These are phyloP conservation scores for Choloepus hoffmanni DNA, from an alignment of 2,113 vertebrate genomes.

Conservation along the genomic window DNA sequence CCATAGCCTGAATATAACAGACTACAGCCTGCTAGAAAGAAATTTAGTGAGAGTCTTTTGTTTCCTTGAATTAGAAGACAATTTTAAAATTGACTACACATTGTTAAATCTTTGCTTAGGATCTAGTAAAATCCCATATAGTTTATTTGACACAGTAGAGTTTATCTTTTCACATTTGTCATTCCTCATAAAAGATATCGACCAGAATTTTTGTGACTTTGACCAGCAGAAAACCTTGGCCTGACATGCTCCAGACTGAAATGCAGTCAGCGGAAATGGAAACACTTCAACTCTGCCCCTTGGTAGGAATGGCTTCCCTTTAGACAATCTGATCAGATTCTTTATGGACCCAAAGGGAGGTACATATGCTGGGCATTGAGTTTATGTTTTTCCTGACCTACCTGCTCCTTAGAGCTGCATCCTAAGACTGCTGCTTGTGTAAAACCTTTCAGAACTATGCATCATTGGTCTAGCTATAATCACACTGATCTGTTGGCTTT, in stretches of 20 bases:
- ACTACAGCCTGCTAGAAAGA: background rate
- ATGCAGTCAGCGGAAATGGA: constrained; percentile 56
- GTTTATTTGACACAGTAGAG: constrained; percentile 68
- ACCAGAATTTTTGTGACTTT: constrained; percentile 79
- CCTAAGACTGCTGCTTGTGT: constrained; percentile 51
- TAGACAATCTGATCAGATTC: constrained; percentile 40
- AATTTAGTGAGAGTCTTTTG: constrained; percentile 46
- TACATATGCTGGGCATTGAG: constrained; percentile 34
- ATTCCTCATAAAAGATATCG: constrained; percentile 75
- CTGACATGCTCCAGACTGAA: constrained; percentile 59
- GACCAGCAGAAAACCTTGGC: constrained; percentile 74
- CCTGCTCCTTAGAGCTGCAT: constrained; percentile 68
- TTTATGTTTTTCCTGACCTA: constrained; percentile 75
- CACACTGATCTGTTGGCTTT: constrained; percentile 24
- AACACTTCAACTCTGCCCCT: constrained; percentile 43
- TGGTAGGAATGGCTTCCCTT: constrained; percentile 63
- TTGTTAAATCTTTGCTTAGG: constrained; percentile 75
- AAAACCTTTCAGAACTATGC: constrained; percentile 50
- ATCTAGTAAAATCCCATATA: constrained; percentile 63
- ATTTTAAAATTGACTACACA: constrained; percentile 64
- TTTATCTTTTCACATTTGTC: constrained; percentile 78
- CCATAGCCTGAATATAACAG: background rate
- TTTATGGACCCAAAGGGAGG: constrained; percentile 78
- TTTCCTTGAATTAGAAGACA: constrained; percentile 71
- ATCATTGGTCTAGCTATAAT: constrained; percentile 63